Evolutionary conservation across 1,140 invertebrate species (phyloP), one percentile per base, ranked within the genome.

Genomic region (Charaxes varanes): DNA sequence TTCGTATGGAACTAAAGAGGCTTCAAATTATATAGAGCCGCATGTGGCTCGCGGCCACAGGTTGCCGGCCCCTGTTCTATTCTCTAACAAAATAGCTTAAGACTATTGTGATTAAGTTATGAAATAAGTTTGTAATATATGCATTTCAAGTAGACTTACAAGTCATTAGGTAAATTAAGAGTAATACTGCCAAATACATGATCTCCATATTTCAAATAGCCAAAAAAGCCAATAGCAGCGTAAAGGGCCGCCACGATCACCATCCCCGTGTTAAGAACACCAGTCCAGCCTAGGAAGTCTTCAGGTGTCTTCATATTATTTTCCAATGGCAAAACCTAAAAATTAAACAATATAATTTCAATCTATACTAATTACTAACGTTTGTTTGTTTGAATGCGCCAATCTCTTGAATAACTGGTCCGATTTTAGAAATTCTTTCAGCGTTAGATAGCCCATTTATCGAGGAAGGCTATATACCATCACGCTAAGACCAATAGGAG

Each of bases 181-280:
- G 95, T 97, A 31, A 97, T 93, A 71, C 92, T 95, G 7, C 93
- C 94, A 46, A 87, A 76, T 1, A 93, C 90, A 42, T 81, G 69
- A 26, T 94, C 90, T 1, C 94, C 94, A 80, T 94, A 97, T 61
- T 94, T 94, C 10, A 97, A 83, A 70, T 96, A 97, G 7, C 95
- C 95, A 84, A 94, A 97, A 80, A 96, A 97, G 21, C 94, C 95
- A 15, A 96, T 90, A 2, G 90, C 90, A 10, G 92, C 92, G 65
- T 97, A 97, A 1, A 96, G 68, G 33, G 87, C 89, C 2, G 91
- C 90, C 4, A 97, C 94, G 31, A 94, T 90, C 1, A 92, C 88
- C 95, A 97, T 97, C 10, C 91, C 92, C 5, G 93, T 94, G 51
- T 96, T 97, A 0, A 97, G 74, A 7, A 97, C 94, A 3, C 95